Evolutionary conservation across 2,888 invertebrate genomes (phyloP).

Genomic region (Trissolcus japonicus): DNA sequence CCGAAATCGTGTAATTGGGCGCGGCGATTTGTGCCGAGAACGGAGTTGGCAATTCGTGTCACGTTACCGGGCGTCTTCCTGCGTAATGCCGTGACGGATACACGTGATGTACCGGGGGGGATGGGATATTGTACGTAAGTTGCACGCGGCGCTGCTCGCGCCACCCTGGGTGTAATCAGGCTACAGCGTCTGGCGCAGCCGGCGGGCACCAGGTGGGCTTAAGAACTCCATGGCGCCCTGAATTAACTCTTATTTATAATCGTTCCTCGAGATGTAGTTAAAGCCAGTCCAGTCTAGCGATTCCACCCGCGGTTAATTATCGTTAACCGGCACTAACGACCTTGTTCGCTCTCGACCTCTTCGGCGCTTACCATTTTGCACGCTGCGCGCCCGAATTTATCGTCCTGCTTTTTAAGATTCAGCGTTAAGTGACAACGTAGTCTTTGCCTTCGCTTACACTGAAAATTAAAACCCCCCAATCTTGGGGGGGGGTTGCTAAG

Average conservation of each 20-base stretch:
- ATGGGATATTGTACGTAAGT: constrained; percentile 40
- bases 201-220: constrained; percentile 61
- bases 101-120: constrained; percentile 29
- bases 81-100: constrained; percentile 54
- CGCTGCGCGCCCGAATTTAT: constrained; percentile 59
- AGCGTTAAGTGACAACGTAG: constrained; percentile 53
- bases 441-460: constrained; percentile 18
- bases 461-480: constrained; percentile 42
- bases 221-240: constrained; percentile 54
- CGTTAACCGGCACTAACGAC: constrained; percentile 62
- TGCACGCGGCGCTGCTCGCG: constrained; percentile 15
- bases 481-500: constrained; percentile 10
- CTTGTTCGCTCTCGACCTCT: constrained; percentile 38
- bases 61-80: constrained; percentile 50
- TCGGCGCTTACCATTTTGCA: constrained; percentile 14
- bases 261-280: constrained; percentile 44
- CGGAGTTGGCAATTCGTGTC: constrained; percentile 48
- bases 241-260: constrained; percentile 64
- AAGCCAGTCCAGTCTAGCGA: constrained; percentile 50
- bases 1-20: constrained; percentile 35
- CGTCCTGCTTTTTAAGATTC: constrained; percentile 57
- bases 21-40: constrained; percentile 23
- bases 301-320: constrained; percentile 59
- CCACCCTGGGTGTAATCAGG: constrained; percentile 35
- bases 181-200: constrained; percentile 38